Conservation (phyloP, 2,113 vertebrate species). For the Pseudonaja textilis region DNA sequence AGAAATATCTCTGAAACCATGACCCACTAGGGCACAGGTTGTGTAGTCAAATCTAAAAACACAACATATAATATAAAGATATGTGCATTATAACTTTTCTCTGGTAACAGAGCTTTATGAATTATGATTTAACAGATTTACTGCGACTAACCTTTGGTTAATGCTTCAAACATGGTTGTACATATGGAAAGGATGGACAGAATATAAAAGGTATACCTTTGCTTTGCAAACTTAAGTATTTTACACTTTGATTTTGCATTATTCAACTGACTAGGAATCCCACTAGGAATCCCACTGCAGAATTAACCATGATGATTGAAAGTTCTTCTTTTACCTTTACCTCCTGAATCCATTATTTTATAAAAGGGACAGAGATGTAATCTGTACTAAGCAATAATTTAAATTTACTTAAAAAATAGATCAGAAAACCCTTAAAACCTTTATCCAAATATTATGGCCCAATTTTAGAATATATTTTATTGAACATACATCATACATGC, state of each 20-base stretch:
- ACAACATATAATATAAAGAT: background rate
- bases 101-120: background rate
- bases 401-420: background rate
- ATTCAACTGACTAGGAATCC: background rate
- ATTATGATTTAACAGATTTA: background rate
- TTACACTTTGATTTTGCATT: background rate
- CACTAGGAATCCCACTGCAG: background rate
- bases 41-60: background rate
- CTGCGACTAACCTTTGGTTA: background rate
- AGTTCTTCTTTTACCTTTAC: background rate
- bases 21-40: too few relatives aligned
- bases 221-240: background rate
- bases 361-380: background rate
- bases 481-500: too few relatives aligned
- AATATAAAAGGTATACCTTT: background rate
- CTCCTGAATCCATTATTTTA: background rate
- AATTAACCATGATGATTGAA: background rate
- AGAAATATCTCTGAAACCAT: too few relatives aligned
- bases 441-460: background rate
- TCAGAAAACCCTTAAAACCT: background rate
- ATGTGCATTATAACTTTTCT: background rate
- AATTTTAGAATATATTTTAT: background rate
- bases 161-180: background rate
- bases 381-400: slow-evolving; percentile 1
- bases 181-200: background rate